Evolutionary conservation across 2,888 invertebrate genomes (phyloP).

Genomic region (Pachycephus smyrnensis): DNA sequence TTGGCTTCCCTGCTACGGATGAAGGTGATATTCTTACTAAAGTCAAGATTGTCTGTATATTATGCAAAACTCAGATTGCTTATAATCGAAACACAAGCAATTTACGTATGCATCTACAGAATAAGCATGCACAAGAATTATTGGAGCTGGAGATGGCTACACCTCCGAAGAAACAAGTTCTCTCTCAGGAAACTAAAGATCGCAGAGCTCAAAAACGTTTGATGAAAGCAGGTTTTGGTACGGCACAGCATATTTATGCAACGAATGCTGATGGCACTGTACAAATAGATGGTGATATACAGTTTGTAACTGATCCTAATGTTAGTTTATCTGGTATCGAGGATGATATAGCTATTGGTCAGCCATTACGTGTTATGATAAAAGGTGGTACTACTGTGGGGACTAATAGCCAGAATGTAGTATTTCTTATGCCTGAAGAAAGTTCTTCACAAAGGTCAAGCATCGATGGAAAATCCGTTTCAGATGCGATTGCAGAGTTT

Average conservation of each 20-base stretch:
- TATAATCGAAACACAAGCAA: conserved; percentile 70
- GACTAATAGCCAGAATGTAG: conserved; percentile 51
- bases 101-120: conserved; percentile 68
- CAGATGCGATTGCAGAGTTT: conserved; percentile 67
- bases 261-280: conserved; percentile 65
- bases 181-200: conserved; percentile 58
- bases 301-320: conserved; percentile 64
- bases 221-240: conserved; percentile 49
- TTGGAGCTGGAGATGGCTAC: conserved; percentile 59
- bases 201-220: conserved; percentile 57
- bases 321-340: conserved; percentile 57
- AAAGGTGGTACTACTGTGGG: conserved; percentile 42
- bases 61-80: conserved; percentile 69
- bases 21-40: conserved; percentile 66
- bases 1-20: conserved; percentile 69
- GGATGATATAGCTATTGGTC: conserved; percentile 54
- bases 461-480: conserved; percentile 63
- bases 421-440: conserved; percentile 59
- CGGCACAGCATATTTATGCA: conserved; percentile 61
- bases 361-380: conserved; percentile 54
- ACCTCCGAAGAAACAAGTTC: conserved; percentile 55
- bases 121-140: conserved; percentile 66
- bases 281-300: conserved; percentile 65
- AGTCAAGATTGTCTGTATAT: conserved; percentile 68
- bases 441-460: conserved; percentile 41